These are phyloP conservation scores for Centropyge bicolor DNA, from an alignment of 2,797 vertebrate genomes.

Conservation along the genomic window DNA sequence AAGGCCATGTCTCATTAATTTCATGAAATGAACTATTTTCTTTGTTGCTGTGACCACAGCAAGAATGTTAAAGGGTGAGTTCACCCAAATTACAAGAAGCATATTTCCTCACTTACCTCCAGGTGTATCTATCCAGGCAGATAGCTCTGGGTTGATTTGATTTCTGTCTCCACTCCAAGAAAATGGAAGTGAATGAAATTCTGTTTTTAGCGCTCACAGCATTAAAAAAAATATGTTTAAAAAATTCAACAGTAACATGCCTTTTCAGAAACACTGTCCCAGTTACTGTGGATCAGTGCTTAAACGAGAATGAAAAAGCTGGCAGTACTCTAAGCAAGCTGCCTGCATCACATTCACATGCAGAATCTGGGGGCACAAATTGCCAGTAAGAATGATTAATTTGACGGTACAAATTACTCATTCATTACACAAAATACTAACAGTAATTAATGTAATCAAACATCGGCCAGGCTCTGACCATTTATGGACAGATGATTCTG, in stretches of 20 bases:
- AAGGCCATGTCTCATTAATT: constrained; percentile 67
- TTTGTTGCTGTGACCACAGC: constrained; percentile 18
- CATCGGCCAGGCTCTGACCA: constrained; percentile 1
- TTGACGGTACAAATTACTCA: neutral
- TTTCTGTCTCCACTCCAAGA: neutral
- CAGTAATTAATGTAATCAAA: constrained; percentile 3
- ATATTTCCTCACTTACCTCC: neutral
- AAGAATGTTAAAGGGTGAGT: constrained; percentile 29
- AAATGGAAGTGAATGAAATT: neutral
- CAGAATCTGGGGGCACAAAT: neutral
- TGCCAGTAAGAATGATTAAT: constrained; percentile 7
- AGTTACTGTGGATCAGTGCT: constrained; percentile 15
- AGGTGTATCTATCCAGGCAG: neutral
- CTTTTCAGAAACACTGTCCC: constrained; percentile 20
- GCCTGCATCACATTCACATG: constrained; percentile 5
- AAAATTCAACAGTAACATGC: constrained; percentile 12
- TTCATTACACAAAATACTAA: constrained; percentile 6
- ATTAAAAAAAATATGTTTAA: neutral
- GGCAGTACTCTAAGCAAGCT: neutral
- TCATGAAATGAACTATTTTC: constrained; percentile 59
- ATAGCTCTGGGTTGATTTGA: neutral
- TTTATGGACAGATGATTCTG: constrained; percentile 8
- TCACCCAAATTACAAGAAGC: constrained; percentile 7
- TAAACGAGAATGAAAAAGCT: neutral
- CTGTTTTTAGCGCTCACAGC: neutral